These are phyloP conservation scores for Albula goreensis DNA, from an alignment of 2,113 vertebrate genomes.

Conservation along the genomic window DNA sequence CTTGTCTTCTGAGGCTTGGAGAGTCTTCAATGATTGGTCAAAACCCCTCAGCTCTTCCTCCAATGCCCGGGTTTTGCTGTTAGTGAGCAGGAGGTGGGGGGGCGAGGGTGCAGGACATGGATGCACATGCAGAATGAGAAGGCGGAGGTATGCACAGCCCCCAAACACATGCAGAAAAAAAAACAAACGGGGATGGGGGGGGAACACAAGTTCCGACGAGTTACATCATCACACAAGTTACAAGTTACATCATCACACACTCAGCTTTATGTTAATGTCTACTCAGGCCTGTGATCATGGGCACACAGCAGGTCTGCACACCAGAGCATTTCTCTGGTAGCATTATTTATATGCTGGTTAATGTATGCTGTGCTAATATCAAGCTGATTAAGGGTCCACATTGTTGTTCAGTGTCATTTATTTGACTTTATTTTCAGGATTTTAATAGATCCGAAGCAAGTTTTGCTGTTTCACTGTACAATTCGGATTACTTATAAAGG, in stretches of 20 bases:
- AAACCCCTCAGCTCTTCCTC: conserved; percentile 81
- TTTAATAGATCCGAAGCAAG: too few species aligned
- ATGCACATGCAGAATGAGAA: conserved; percentile 53
- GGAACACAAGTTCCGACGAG: conserved; percentile 16
- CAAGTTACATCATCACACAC: conserved; percentile 10
- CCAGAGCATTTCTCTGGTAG: too few species aligned
- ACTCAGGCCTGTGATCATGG: not conserved
- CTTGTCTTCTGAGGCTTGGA: conserved; percentile 83
- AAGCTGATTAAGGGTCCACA: too few species aligned
- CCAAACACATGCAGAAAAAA: conserved; percentile 1
- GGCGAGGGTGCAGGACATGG: conserved; percentile 53
- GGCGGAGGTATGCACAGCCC: not conserved
- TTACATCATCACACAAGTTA: not conserved
- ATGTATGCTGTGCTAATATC: too few species aligned
- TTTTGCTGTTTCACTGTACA: too few species aligned
- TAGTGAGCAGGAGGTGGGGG: conserved; percentile 55
- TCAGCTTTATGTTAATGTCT: conserved; percentile 20
- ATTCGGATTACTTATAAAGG: too few species aligned
- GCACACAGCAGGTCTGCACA: not conserved
- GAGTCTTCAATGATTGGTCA: conserved; percentile 83
- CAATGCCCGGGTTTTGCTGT: conserved; percentile 80
- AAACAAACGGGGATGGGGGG: conserved; percentile 12
- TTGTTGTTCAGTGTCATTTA: too few species aligned
- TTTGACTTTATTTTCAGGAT: too few species aligned
- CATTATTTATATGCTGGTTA: too few species aligned